Conservation (phyloP, 2,888 invertebrate species). For the Thumatha senex region DNA sequence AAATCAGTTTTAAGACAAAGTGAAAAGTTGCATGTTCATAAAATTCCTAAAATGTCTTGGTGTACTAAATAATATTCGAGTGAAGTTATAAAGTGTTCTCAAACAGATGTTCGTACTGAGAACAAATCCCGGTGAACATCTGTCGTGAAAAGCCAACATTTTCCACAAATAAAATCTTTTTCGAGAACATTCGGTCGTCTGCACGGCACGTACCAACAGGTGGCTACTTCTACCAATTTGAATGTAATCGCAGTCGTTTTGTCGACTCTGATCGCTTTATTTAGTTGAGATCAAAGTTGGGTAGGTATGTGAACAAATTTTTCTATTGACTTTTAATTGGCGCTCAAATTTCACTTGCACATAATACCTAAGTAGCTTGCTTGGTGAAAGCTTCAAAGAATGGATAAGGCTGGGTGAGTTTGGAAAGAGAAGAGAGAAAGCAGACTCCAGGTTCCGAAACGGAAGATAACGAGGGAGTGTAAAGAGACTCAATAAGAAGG, state of each 20-base stretch:
- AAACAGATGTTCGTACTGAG: constrained; percentile 60
- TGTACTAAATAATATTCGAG: constrained; percentile 50
- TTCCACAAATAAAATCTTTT: constrained; percentile 73
- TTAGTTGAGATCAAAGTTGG: constrained; percentile 21
- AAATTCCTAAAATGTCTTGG: constrained; percentile 43
- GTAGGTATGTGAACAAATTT: constrained; percentile 18
- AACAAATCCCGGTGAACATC: constrained; percentile 68
- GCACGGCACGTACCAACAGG: constrained; percentile 67
- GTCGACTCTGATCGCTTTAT: constrained; percentile 28
- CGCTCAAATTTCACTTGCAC: no score
- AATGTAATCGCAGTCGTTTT: constrained; percentile 68
- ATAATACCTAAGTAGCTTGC: no score
- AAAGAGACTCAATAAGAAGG: no score
- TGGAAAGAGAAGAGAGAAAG: no score
- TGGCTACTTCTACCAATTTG: constrained; percentile 72
- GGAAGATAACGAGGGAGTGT: no score
- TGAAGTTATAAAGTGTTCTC: constrained; percentile 53
- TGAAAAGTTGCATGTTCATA: constrained; percentile 49
- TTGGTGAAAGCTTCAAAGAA: no score
- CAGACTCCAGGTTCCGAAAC: no score
- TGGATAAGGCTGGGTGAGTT: no score
- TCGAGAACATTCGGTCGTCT: constrained; percentile 52
- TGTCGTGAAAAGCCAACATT: constrained; percentile 61
- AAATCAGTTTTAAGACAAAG: constrained; percentile 35
- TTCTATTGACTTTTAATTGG: constrained; percentile 1